Conservation (phyloP, 2,888 invertebrate species). For the Himalopsyche tibetana region DNA sequence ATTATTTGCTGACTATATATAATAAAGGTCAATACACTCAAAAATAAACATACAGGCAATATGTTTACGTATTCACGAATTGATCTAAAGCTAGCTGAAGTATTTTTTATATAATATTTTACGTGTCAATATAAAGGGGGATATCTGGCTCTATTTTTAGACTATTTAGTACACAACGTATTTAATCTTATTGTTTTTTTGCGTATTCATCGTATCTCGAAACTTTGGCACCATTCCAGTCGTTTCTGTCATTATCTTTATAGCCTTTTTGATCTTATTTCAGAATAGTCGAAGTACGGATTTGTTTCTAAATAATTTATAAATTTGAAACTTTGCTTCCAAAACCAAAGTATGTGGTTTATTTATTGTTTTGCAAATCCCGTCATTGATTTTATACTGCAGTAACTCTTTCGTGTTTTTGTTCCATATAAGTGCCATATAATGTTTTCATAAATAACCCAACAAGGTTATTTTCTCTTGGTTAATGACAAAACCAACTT, state of each 20-base stretch:
- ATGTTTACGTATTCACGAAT: too few relatives aligned
- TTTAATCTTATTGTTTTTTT: slow-evolving; percentile 46
- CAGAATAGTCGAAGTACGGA: not conserved
- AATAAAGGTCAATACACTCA: too few relatives aligned
- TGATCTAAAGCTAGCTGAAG: too few relatives aligned
- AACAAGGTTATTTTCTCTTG: not conserved
- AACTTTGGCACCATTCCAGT: slow-evolving; percentile 56
- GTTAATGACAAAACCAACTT: too few relatives aligned
- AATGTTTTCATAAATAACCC: not conserved
- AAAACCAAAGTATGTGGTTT: slow-evolving; percentile 9
- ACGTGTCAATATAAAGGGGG: not conserved
- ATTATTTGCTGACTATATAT: too few relatives aligned
- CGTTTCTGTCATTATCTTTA: slow-evolving; percentile 55
- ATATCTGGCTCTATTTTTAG: not conserved
- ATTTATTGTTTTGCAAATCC: not conserved
- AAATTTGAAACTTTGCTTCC: slow-evolving; percentile 3
- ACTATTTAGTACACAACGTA: slow-evolving; percentile 7
- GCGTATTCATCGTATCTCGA: slow-evolving; percentile 44
- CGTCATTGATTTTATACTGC: not conserved
- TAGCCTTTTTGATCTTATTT: slow-evolving; percentile 8
- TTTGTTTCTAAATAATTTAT: slow-evolving; percentile 48
- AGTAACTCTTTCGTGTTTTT: not conserved
- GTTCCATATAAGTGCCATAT: not conserved
- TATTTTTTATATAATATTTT: not conserved
- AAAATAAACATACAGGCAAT: too few relatives aligned